Conservation (phyloP, 64 coral and sea anemone genomes). For the Pocillopora verrucosa region DNA sequence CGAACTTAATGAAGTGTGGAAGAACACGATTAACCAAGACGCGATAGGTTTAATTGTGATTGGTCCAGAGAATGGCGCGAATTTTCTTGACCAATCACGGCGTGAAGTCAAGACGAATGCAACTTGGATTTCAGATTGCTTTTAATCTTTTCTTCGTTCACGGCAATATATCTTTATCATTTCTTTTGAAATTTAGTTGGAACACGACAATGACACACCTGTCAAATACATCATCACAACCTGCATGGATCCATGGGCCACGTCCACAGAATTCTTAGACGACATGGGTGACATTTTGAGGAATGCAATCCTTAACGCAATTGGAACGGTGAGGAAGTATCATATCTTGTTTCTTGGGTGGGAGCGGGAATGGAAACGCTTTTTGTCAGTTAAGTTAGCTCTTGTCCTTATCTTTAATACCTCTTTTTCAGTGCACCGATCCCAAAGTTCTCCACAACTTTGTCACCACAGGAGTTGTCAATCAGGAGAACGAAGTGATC, state of each 20-base stretch:
- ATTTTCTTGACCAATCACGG: no score
- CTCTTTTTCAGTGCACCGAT: slow-evolving; percentile 21
- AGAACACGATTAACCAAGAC: no score
- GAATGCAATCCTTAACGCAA: slow-evolving; percentile 59
- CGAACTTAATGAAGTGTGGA: no score
- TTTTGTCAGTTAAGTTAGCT: not conserved
- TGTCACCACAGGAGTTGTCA: slow-evolving; percentile 46
- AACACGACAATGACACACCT: slow-evolving; percentile 38
- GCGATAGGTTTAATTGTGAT: no score
- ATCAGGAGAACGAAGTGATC: slow-evolving; percentile 33
- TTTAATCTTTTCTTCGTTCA: not conserved
- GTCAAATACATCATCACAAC: slow-evolving; percentile 80
- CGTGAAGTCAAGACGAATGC: no score
- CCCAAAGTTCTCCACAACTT: slow-evolving; percentile 46
- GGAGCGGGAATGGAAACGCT: not conserved
- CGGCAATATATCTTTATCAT: no score
- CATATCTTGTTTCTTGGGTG: not conserved
- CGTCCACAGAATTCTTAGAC: slow-evolving; percentile 63
- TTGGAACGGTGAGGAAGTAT: slow-evolving; percentile 49
- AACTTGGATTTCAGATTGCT: not conserved
- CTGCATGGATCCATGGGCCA: slow-evolving; percentile 78
- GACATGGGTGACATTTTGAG: slow-evolving; percentile 60
- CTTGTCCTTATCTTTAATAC: not conserved
- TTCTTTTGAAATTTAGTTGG: not conserved
- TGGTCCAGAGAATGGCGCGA: no score